These are phyloP conservation scores for Pseudochirops cupreus DNA, from an alignment of 2,797 vertebrate species.

Conservation along the genomic window DNA sequence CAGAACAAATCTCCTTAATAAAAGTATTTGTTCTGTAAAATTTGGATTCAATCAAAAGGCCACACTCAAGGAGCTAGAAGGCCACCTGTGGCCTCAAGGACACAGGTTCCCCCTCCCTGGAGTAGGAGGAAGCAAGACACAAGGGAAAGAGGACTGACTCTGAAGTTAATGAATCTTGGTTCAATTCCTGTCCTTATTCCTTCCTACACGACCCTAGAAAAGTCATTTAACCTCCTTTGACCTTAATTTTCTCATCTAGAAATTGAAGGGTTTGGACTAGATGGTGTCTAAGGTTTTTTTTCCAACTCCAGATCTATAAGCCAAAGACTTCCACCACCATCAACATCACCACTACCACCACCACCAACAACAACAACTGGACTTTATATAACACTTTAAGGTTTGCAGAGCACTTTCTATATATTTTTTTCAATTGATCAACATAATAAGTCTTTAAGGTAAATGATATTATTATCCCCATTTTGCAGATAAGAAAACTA, in stretches of 20 bases:
- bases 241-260: background rate
- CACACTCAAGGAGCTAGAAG: no score
- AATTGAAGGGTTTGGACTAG: background rate
- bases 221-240: background rate
- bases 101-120: background rate
- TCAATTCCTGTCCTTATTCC: background rate
- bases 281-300: background rate
- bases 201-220: background rate
- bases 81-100: no score
- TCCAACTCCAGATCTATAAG: background rate
- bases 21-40: no score
- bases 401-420: background rate
- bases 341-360: background rate
- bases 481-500: background rate
- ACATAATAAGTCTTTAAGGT: background rate
- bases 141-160: background rate
- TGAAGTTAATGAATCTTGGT: background rate
- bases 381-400: background rate
- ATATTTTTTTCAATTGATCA: background rate
- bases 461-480: background rate
- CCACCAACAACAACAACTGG: background rate
- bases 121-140: background rate
- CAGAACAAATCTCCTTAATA: no score
- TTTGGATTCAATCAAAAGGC: no score
- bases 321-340: background rate